phyloP scores from a whole-genome alignment of 2,888 invertebrate genomes.

The Troilus luridus region DNA sequence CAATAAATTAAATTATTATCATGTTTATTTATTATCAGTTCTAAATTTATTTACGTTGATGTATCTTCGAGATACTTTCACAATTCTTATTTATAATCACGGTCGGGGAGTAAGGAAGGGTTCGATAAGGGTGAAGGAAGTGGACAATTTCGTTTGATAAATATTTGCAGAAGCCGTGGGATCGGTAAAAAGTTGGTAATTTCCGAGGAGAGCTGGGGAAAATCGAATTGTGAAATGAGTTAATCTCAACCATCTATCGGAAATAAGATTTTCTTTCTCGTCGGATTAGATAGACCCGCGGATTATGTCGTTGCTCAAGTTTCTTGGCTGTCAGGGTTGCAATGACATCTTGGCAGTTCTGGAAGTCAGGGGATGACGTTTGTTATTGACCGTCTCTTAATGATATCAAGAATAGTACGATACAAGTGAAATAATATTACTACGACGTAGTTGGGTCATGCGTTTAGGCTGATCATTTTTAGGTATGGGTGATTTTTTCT shows the following conservation, averaged over 20 bases:
- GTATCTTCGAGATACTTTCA: too few species aligned
- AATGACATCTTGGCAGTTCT: background rate
- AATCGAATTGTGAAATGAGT: conserved; percentile 46
- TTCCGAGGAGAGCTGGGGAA: background rate
- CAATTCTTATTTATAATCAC: background rate
- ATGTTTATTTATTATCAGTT: too few species aligned
- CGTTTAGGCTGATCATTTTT: too few species aligned
- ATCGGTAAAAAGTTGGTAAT: conserved; percentile 33
- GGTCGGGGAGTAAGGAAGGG: background rate
- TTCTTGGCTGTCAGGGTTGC: background rate
- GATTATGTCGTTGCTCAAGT: background rate
- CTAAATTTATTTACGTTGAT: too few species aligned
- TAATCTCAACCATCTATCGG: conserved; percentile 44
- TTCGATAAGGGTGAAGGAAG: background rate
- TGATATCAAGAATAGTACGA: background rate
- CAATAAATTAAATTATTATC: too few species aligned
- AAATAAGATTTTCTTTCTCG: conserved; percentile 44
- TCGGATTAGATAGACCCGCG: conserved; percentile 30
- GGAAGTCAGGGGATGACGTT: background rate
- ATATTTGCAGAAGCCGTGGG: conserved; percentile 36
- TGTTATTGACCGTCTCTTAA: background rate
- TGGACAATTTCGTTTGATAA: conserved; percentile 30
- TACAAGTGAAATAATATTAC: background rate
- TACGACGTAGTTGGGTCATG: too few species aligned
- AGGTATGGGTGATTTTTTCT: too few species aligned